Evolutionary conservation across 2,113 vertebrate genomes (phyloP).

Genomic region (Mionectes macconnelli): DNA sequence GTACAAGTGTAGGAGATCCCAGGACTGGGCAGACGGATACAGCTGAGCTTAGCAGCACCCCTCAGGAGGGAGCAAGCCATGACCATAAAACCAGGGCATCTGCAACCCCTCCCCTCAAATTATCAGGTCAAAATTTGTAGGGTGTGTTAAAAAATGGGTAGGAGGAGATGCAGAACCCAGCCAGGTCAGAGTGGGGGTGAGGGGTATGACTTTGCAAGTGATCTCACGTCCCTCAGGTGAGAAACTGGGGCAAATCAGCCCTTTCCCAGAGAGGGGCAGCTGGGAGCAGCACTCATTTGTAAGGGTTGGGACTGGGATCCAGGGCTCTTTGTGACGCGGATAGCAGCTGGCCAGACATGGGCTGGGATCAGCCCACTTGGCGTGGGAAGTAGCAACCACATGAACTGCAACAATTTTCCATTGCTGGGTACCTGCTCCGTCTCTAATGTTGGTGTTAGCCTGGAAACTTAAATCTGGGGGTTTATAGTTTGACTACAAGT

Average conservation of each 20-base stretch:
- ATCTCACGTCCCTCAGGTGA: background rate
- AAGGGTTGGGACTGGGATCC: background rate
- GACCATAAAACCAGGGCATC: background rate
- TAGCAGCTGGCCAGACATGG: background rate
- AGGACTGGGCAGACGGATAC: background rate
- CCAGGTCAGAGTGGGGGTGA: fast-evolving
- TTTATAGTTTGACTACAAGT: background rate
- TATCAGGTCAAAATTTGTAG: background rate
- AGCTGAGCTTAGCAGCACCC: background rate
- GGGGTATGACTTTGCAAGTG: background rate
- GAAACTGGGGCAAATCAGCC: background rate
- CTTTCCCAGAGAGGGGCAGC: background rate
- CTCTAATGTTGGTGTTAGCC: background rate
- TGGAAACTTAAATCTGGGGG: background rate
- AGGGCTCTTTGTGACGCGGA: background rate
- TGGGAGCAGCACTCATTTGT: background rate
- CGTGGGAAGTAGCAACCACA: background rate
- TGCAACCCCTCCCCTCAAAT: background rate
- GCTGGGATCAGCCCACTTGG: fast-evolving
- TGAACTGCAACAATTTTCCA: background rate
- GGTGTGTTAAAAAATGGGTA: background rate
- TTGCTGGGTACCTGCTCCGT: background rate
- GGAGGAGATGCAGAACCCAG: background rate
- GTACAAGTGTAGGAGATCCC: background rate
- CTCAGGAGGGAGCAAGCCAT: background rate